phyloP scores from a whole-genome alignment of 2,113 vertebrate genomes.

The Oryzias woworae region DNA sequence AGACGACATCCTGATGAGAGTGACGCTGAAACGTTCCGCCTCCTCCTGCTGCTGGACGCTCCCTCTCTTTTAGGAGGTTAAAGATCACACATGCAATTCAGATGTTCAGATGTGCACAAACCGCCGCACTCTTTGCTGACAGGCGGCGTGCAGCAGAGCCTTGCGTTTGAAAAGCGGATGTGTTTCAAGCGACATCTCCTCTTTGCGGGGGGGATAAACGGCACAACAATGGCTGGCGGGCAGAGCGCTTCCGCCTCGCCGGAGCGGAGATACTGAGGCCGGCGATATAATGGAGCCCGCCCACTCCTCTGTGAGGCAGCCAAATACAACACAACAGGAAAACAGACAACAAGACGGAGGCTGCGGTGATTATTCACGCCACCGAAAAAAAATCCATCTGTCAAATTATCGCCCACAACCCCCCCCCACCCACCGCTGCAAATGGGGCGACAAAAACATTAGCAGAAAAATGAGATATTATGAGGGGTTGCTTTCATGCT shows the following conservation, averaged over 20 bases:
- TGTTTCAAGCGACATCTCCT: slow-evolving; percentile 33
- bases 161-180: slow-evolving; percentile 3
- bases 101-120: slow-evolving; percentile 9
- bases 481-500: slow-evolving; percentile 22
- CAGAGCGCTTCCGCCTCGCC: slow-evolving; percentile 17
- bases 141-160: neutral
- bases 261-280: slow-evolving; percentile 20
- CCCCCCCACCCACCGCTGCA: slow-evolving; percentile 16
- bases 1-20: too few relatives aligned
- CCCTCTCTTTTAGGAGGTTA: neutral
- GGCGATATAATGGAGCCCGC: slow-evolving; percentile 48
- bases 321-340: slow-evolving; percentile 24
- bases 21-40: too few relatives aligned
- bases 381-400: slow-evolving; percentile 56
- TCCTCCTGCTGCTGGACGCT: too few relatives aligned
- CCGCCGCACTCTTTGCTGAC: slow-evolving; percentile 10
- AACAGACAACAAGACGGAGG: slow-evolving; percentile 21
- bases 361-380: slow-evolving; percentile 32
- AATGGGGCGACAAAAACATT: slow-evolving; percentile 12
- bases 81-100: neutral
- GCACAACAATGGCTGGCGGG: slow-evolving; percentile 46
- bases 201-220: slow-evolving; percentile 13
- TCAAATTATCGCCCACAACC: slow-evolving; percentile 45
- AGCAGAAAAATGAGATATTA: slow-evolving; percentile 45
- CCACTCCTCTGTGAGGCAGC: slow-evolving; percentile 60